Conservation (phyloP, 1,140 invertebrate species). For the Conopomorpha cramerella region DNA sequence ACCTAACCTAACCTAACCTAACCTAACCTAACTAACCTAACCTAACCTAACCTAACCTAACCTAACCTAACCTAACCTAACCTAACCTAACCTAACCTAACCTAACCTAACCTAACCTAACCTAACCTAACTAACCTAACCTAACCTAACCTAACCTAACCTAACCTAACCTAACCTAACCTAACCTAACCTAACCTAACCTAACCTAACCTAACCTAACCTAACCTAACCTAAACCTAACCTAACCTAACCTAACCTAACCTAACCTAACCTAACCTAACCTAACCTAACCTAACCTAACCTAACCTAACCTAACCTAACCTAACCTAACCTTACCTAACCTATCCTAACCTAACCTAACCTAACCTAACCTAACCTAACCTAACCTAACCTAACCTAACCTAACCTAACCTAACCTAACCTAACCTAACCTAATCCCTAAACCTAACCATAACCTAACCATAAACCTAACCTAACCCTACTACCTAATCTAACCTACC, state of each 20-base stretch:
- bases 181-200: slow-evolving; percentile 1
- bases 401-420: slow-evolving; percentile 1
- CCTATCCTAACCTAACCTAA: slow-evolving; percentile 1
- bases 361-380: slow-evolving; percentile 2
- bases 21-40: slow-evolving; percentile 1
- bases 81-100: slow-evolving; percentile 1
- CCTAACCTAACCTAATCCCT: background rate
- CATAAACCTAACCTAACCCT: slow-evolving; percentile 1
- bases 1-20: slow-evolving; percentile 1
- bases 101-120: slow-evolving; percentile 1
- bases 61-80: slow-evolving; percentile 1
- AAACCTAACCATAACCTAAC: slow-evolving; percentile 1
- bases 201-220: slow-evolving; percentile 1
- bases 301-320: slow-evolving; percentile 1
- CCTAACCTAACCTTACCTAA: slow-evolving; percentile 1
- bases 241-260: slow-evolving; percentile 1
- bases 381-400: slow-evolving; percentile 3
- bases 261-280: slow-evolving; percentile 1
- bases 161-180: slow-evolving; percentile 1
- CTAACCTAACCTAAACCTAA: too few species aligned
- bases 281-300: slow-evolving; percentile 1
- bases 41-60: slow-evolving; percentile 1
- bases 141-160: slow-evolving; percentile 1
- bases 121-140: slow-evolving; percentile 1
- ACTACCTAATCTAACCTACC: background rate